Conservation (phyloP, 2,888 invertebrate genomes). For the Plutella xylostella region DNA sequence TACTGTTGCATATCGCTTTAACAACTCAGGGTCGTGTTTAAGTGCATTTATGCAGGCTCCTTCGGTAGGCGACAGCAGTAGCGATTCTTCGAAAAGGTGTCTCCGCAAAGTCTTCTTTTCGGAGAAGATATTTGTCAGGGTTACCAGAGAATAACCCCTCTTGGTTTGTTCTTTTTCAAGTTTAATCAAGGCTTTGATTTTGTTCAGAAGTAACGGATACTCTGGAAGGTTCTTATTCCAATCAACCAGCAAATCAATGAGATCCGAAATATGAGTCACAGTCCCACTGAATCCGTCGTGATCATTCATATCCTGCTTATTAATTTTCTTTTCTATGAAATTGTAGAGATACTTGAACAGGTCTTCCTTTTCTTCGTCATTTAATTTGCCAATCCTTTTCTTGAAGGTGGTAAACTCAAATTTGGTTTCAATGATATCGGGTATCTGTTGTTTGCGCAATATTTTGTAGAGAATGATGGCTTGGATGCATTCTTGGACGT, state of each 20-base stretch:
- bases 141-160: conserved; percentile 17
- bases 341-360: conserved; percentile 36
- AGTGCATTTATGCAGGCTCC: conserved; percentile 39
- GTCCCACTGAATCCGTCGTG: conserved; percentile 20
- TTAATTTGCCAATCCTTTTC: conserved; percentile 24
- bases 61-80: conserved; percentile 30
- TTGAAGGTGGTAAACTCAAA: conserved; percentile 29
- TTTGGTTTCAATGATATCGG: conserved; percentile 32
- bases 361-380: conserved; percentile 27
- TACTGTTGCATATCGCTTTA: conserved; percentile 25
- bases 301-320: conserved; percentile 22
- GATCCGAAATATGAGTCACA: conserved; percentile 18
- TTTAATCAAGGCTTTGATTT: conserved; percentile 30
- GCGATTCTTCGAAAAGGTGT: conserved; percentile 40
- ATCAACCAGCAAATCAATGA: conserved; percentile 30
- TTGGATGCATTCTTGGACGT: conserved; percentile 31
- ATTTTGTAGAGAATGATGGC: conserved; percentile 31
- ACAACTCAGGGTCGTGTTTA: conserved; percentile 39
- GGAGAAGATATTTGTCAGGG: conserved; percentile 41
- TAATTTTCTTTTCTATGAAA: conserved; percentile 21
- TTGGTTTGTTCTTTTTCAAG: conserved; percentile 30
- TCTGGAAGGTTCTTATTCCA: conserved; percentile 36
- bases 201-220: conserved; percentile 29
- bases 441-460: conserved; percentile 26
- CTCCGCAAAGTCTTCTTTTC: conserved; percentile 43